Conservation (phyloP, 1,140 invertebrate species). For the Andrena cerasifolii region DNA sequence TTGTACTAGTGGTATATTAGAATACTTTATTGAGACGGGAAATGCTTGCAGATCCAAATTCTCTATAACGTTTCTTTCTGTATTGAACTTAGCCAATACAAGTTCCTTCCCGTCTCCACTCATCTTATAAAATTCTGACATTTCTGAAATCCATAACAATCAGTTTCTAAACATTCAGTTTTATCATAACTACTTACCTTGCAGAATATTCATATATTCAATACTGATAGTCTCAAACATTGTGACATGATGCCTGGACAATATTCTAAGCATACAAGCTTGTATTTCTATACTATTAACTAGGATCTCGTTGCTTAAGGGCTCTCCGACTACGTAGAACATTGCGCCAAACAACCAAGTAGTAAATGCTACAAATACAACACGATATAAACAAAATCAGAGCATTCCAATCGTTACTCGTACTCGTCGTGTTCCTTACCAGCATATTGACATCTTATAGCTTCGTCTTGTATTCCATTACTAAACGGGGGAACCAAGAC, state of each 20-base stretch:
- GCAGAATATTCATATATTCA: conserved; percentile 72
- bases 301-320: conserved; percentile 62
- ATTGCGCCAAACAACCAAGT: conserved; percentile 78
- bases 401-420: background rate
- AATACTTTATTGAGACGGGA: conserved; percentile 63
- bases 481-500: conserved; percentile 71
- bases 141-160: conserved; percentile 49
- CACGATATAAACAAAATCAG: conserved; percentile 1
- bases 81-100: conserved; percentile 66
- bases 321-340: conserved; percentile 72
- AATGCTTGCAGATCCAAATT: conserved; percentile 71
- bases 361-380: conserved; percentile 68
- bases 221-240: conserved; percentile 69
- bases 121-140: conserved; percentile 58
- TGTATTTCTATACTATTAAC: conserved; percentile 73
- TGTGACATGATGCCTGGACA: conserved; percentile 68
- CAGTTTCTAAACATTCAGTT: conserved; percentile 4
- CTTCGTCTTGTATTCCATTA: conserved; percentile 47
- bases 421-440: conserved; percentile 53
- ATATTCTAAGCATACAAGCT: conserved; percentile 74
- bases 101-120: conserved; percentile 47
- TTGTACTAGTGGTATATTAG: conserved; percentile 62
- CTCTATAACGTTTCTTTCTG: conserved; percentile 65
- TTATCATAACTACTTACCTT: conserved; percentile 61
- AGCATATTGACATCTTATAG: conserved; percentile 64